Conservation (phyloP, 2,113 vertebrate genomes). For the Pterophyllum scalare region DNA sequence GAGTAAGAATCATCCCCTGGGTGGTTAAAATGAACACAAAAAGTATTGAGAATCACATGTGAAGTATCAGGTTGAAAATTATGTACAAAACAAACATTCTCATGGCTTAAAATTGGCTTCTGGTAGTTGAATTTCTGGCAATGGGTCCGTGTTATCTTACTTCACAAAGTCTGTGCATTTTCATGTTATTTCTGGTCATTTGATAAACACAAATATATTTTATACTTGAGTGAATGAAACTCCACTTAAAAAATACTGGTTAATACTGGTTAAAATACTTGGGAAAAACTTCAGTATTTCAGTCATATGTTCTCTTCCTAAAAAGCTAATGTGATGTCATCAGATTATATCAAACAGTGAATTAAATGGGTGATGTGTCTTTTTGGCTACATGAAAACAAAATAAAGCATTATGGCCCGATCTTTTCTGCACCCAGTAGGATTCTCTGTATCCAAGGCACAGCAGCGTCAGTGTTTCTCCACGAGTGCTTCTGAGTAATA, state of each 20-base stretch:
- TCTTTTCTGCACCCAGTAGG: neutral
- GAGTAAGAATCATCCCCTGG: neutral
- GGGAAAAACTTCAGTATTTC: neutral
- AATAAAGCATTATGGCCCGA: neutral
- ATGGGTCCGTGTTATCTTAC: neutral
- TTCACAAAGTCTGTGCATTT: neutral
- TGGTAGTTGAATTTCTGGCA: neutral
- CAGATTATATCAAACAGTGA: neutral
- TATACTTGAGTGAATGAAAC: neutral
- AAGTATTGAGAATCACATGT: slow-evolving; percentile 2
- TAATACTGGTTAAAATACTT: neutral
- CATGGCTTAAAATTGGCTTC: neutral
- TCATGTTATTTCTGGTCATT: neutral
- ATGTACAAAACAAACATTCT: slow-evolving; percentile 1
- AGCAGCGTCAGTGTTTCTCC: neutral
- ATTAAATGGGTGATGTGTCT: neutral
- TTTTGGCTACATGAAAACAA: neutral
- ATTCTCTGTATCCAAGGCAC: neutral
- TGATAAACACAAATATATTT: neutral
- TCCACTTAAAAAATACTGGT: neutral
- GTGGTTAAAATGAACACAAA: neutral
- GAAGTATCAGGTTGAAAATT: neutral
- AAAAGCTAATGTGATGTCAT: neutral
- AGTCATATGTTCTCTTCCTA: neutral
- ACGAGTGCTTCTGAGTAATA: slow-evolving; percentile 7